Evolutionary conservation across 2,113 vertebrate species (phyloP), one percentile per base, ranked within the genome.

Genomic region (Ochotona princeps): DNA sequence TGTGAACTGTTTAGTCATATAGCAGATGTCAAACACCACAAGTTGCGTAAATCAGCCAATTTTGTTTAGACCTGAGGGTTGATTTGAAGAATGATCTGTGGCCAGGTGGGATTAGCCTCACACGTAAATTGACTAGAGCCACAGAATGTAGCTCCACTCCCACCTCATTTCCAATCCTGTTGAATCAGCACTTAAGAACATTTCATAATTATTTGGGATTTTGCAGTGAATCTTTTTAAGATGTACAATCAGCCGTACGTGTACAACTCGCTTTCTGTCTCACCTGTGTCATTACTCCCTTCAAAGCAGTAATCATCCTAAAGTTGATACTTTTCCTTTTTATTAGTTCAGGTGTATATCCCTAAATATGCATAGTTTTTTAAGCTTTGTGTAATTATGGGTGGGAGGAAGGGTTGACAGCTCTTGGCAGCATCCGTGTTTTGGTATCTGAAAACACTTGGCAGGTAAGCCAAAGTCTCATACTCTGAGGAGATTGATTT

Each of bases 361-460:
- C 20, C 54, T 91, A 44, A 63, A 63, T 69, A 94, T 32, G 75
- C 38, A 28, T 1, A 51, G 51, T 61, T 88, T 93, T 57, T 76
- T n/a, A 84, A 93, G 70, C 54, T 79, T 78, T 76, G 78, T 85
- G 26, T 83, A 54, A 89, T 12, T 80, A 60, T 47, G 54, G 54
- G 10, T 44, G 61, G 75, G 69, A 38, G 47, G 47, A 7, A 74
- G 23, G 28, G 0, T n/a, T 70, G 30, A 21, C 38, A 76, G 9
- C 35, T 69, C 35, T 81, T 90, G 85, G 13, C 8, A 49, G 49
- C 47, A 69, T 38, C n/a, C 4, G n/a, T 38, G n/a, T 81, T 87
- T 92, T 82, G 32, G 4, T 61, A 82, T 47, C 20, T 75, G 61
- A 61, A 44, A 30, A 82, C 81, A 76, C 75, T 21, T n/a, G n/a